A percentile compares a stretch with the other conserved stretches of the same genome.
phyloP scores from a whole-genome alignment of 1,140 invertebrate genomes.

The Himalopsyche phryganea region DNA sequence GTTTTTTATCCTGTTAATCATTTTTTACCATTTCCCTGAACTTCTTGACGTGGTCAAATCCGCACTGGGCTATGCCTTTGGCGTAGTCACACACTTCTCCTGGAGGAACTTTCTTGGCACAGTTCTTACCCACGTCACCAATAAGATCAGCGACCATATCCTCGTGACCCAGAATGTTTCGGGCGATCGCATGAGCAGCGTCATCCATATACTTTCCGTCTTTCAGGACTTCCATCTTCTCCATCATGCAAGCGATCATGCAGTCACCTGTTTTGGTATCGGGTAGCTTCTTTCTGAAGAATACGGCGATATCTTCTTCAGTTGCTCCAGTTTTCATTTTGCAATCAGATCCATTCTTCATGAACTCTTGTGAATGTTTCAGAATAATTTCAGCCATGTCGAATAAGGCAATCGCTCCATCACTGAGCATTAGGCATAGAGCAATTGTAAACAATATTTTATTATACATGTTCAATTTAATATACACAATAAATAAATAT shows the following conservation, averaged over 20 bases:
- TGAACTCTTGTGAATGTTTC: constrained; percentile 18
- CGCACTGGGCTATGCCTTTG: constrained; percentile 13
- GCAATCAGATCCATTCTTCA: constrained; percentile 25
- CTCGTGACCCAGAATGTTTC: constrained; percentile 19
- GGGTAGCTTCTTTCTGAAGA: constrained; percentile 26
- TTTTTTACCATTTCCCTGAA: constrained; percentile 22
- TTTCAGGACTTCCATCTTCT: constrained; percentile 19
- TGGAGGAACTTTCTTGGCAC: constrained; percentile 7
- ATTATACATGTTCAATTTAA: not conserved
- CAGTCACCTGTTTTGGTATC: constrained; percentile 16
- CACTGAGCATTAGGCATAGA: not conserved
- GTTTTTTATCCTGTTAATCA: not conserved
- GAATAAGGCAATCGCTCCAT: not conserved
- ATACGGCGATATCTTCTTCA: constrained; percentile 18
- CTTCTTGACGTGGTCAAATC: constrained; percentile 10
- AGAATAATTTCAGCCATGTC: constrained; percentile 16
- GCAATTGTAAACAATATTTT: not conserved
- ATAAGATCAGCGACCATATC: constrained; percentile 21
- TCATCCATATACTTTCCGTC: constrained; percentile 17
- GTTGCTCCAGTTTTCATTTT: constrained; percentile 17
- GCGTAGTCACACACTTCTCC: constrained; percentile 17
- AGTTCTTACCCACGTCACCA: constrained; percentile 16
- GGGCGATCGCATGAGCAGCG: not conserved
- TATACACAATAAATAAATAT: not conserved
- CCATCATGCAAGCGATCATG: constrained; percentile 28